A percentile compares a stretch with the other conserved stretches of the same genome.
These are phyloP conservation scores for Mycteria americana DNA, from an alignment of 2,797 vertebrate species.

Conservation along the genomic window DNA sequence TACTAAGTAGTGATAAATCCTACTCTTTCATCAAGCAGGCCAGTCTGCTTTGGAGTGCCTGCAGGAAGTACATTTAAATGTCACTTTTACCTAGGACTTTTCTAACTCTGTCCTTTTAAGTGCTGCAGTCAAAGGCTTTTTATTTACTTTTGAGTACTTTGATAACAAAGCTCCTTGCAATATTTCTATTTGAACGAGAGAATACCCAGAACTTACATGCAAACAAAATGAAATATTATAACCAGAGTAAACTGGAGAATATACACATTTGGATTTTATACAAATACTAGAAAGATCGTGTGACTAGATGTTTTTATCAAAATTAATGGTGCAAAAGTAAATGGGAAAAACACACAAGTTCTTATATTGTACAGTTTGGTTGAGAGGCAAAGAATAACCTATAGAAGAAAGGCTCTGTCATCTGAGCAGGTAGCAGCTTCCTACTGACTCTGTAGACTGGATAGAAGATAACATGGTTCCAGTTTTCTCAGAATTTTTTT, in stretches of 20 bases:
- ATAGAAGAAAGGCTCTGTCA: fast-evolving
- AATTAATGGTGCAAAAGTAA: slow-evolving; percentile 5
- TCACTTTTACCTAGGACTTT: slow-evolving; percentile 24
- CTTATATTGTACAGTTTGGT: neutral
- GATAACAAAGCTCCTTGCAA: neutral
- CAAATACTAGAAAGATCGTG: neutral
- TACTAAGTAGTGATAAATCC: slow-evolving; percentile 40
- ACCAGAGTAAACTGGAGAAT: neutral
- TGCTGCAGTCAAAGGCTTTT: neutral
- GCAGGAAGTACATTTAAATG: slow-evolving; percentile 48
- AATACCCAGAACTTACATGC: neutral
- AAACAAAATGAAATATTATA: neutral
- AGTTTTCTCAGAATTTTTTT: neutral
- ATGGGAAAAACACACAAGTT: slow-evolving; percentile 15
- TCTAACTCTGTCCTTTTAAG: slow-evolving; percentile 19
- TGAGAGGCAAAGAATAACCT: neutral
- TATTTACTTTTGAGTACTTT: slow-evolving; percentile 34
- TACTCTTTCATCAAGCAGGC: neutral
- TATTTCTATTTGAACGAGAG: slow-evolving; percentile 7
- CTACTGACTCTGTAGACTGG: neutral
- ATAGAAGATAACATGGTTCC: neutral
- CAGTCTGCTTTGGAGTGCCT: neutral
- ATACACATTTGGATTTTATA: neutral
- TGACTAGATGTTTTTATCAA: neutral
- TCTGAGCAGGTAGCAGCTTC: neutral